A percentile compares a stretch with the other conserved stretches of the same genome.
These are phyloP conservation scores for Macrobrachium nipponense DNA, from an alignment of 1,140 invertebrate species.

Conservation along the genomic window DNA sequence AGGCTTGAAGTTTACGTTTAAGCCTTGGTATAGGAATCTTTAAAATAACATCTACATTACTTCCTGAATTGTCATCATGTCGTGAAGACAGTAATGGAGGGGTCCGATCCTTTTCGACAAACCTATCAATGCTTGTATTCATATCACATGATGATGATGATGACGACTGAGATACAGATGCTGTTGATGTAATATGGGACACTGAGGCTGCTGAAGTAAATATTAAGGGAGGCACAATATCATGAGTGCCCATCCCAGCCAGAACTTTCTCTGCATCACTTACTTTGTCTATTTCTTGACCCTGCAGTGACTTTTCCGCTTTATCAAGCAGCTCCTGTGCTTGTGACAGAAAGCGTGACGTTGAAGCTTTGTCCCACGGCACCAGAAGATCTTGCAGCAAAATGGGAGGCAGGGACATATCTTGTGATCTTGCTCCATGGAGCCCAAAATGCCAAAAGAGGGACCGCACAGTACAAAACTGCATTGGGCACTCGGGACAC, in stretches of 20 bases:
- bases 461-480: conserved; percentile 63
- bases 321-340: conserved; percentile 21
- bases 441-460: conserved; percentile 63
- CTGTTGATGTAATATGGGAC: no score
- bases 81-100: conserved; percentile 11
- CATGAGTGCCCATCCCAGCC: no score
- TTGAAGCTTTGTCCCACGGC: conserved; percentile 52
- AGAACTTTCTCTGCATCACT: no score
- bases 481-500: conserved; percentile 63
- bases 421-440: conserved; percentile 38
- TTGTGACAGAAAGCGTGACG: conserved; percentile 42
- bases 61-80: conserved; percentile 38
- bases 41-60: conserved; percentile 56
- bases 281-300: neutral
- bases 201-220: no score
- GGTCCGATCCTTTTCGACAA: conserved; percentile 19
- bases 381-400: conserved; percentile 51
- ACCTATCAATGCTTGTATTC: conserved; percentile 14
- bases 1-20: conserved; percentile 33
- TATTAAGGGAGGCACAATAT: no score
- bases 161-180: neutral
- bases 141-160: conserved; percentile 13
- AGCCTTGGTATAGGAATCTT: conserved; percentile 58
- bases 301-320: conserved; percentile 19
- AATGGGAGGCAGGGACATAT: conserved; percentile 42